Evolutionary conservation across 2,888 invertebrate species (phyloP), one percentile per base, ranked within the genome.

Genomic region (Caenorhabditis doughertyi): DNA sequence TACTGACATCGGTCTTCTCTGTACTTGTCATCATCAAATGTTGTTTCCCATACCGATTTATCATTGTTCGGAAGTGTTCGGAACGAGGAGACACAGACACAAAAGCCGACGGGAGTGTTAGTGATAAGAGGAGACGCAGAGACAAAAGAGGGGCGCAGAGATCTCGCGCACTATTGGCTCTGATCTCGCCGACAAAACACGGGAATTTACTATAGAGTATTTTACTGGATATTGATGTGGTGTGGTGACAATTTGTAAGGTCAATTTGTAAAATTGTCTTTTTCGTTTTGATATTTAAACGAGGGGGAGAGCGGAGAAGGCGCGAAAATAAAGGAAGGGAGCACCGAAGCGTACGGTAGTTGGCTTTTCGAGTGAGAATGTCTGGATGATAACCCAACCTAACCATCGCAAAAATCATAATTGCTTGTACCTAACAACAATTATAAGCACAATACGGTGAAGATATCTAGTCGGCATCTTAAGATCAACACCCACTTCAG

Each of bases 41-140:
- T 49, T 70, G 74, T 70, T 81, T 81, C 81, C 76, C 81, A 76
- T 72, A 81, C 81, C 76, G 76, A 81, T 81, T 76, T 81, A 81
- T 81, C 81, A 81, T 71, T 81, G 81, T 81, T 71, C 51, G 25
- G 39, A 39, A 25, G 62, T 42, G 62, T 29, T 42, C 35, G n/a
- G 65, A 49, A 3, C 2, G 27, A 53, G n/a, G 77, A 35, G 32
- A 29, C 16, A 8, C 25, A 42, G 60, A 76, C 47, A 39, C 16
- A 39, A 35, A 39, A 58, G 35, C 21, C 13, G 49, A 25, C 27
- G 23, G 55, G 56, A 65, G 64, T 55, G 23, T 13, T 23, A 7
- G 58, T 23, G 67, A 49, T 55, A 18, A 23, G 35, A 29, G 29
- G 76, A 60, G 76, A 49, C 27, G 60, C 51, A 51, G 72, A 44